Base-by-base conservation (phyloP, 1,140 invertebrate genomes). In the Cotesia glomerata region DNA sequence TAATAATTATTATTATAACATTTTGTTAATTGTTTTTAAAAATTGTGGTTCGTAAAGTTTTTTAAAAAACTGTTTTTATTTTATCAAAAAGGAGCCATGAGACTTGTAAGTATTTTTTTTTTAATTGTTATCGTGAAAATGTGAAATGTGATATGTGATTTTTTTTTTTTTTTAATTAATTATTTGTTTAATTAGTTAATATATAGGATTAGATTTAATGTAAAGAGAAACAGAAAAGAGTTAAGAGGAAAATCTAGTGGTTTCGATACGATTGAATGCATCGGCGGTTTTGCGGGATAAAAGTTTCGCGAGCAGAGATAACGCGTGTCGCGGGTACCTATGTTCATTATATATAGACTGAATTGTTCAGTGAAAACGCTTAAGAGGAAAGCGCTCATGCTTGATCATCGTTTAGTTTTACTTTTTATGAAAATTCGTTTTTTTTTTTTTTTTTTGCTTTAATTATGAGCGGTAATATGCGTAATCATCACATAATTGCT, bases 61-160 rank as follows among this genome's bases (percentile, higher is more conserved):
- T 39, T 9, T 45, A 45, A 9, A 11, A 9, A 45, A 9, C 39
- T 45, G 39, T 45, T 45, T 45, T 45, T 7, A 11, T 45, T 39
- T 45, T 45, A 11, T 45, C 11, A 11, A 69, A 14, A 35, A 13
- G n/a, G 5, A 69, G 13, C 34, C 69, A 71, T 71, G 69, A 71
- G 62, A 71, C 49, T 71, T 63, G 69, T 71, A 71, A 71, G 69
- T 71, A 71, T 64, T 59, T 35, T 45, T 7, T 14, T 32, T 62
- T 70, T 35, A 35, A 58, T 39, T 45, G 7, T 45, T 45, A 5
- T 45, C 2, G 8, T 45, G 39, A 11, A 45, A 45, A 45, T 8
- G 39, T 45, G 39, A 45, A 45, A 45, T 9, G 39, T 45, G 39
- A 45, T 11, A 45, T 26, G 39, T 45, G 39, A 45, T 45, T 7